Conservation (phyloP, 2,888 invertebrate genomes). For the Luperina nickerlii region DNA sequence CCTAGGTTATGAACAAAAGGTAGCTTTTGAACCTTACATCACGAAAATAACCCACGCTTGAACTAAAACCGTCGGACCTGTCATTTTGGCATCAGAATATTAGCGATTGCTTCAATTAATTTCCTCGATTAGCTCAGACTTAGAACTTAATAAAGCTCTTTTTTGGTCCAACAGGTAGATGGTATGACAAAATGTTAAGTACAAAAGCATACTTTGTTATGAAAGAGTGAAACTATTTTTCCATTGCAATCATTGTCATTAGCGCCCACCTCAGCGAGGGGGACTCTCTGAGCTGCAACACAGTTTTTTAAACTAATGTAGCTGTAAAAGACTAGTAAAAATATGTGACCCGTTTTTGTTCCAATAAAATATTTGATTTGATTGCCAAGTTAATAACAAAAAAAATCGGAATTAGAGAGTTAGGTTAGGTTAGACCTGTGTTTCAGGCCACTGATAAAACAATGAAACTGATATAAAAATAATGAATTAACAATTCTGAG, state of each 20-base stretch:
- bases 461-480: too few species aligned
- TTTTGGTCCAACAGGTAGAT: background rate
- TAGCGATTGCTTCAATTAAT: background rate
- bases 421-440: too few species aligned
- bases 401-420: too few species aligned
- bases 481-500: too few species aligned
- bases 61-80: constrained; percentile 15
- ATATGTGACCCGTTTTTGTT: background rate
- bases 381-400: too few species aligned
- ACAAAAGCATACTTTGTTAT: background rate
- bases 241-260: background rate
- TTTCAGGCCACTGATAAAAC: too few species aligned
- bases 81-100: constrained; percentile 23
- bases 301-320: background rate
- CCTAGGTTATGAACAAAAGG: constrained; percentile 48
- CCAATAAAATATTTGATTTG: background rate
- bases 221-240: background rate
- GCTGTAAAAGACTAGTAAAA: background rate
- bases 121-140: background rate
- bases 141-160: background rate
- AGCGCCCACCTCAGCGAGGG: too few species aligned
- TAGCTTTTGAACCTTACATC: constrained; percentile 46
- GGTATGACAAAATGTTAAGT: too few species aligned
- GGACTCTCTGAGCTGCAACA: background rate
- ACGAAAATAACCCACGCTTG: constrained; percentile 48